Evolutionary conservation across 2,113 vertebrate species (phyloP), one percentile per base, ranked within the genome.

Genomic region (Apus apus): DNA sequence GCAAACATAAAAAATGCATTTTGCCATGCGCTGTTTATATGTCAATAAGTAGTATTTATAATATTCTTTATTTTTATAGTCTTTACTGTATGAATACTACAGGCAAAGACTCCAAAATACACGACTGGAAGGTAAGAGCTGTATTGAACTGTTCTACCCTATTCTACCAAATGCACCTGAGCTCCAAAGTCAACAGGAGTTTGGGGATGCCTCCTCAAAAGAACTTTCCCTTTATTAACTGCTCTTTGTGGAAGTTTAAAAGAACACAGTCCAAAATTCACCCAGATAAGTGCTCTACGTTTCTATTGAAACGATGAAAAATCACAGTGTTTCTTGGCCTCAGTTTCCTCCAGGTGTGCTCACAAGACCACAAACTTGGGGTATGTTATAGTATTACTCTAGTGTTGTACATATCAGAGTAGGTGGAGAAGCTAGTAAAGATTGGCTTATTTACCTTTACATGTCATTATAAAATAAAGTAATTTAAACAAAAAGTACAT

Each of bases 401-500:
- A 36, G 13, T 1, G 1, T 54, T 40, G 25, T 0, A 30, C 2
- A 4, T 6, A 57, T 50, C 16, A 48, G 43, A 78, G 38, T n/a
- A 71, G 36, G 8, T 8, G 30, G 29, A 76, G 32, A 68, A 51
- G 26, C 10, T 48, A 68, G 84, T 32, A 80, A 93, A 92, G 82
- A 91, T 19, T 80, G 80, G 80, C 38, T 87, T 94, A 86, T 89
- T 91, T 78, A 88, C n/a, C 68, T 92, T 78, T 68, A 91, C 23
- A 87, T 3, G 3, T 51, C 2, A 60, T 67, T 88, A 65, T 85
- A 87, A 92, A 96, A 86, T 36, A 66, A 95, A 86, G 30, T 36
- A 61, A 66, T n/a, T 74, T 66, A 92, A 97, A 95, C 93, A 95
- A 94, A 97, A 70, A 94, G 54, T 74, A 87, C 53, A 70, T 53